Evolutionary conservation across 1,140 invertebrate species (phyloP), one percentile per base, ranked within the genome.

Genomic region (Olivierus martensii): DNA sequence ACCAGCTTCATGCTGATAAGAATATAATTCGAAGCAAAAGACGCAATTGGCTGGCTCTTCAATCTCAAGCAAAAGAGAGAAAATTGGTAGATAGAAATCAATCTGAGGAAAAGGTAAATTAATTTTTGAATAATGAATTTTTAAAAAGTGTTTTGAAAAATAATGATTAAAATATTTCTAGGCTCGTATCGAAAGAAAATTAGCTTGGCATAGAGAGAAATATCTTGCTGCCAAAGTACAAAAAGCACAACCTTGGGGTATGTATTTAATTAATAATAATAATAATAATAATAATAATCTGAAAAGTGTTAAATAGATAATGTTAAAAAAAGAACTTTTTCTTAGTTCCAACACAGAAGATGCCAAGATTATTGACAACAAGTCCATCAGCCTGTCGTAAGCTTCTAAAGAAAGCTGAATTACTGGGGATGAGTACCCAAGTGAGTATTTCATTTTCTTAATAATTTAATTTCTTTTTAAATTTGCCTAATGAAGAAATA

Each of bases 331-430:
- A n/a, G n/a, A n/a, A n/a, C n/a, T n/a, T n/a, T n/a, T n/a, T n/a
- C n/a, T 28, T 28, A 28, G 61, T 59, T 39, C 53, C 57, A 39
- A 61, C 87, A 4, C 87, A 94, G 67, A 95, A 95, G 71, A 87
- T 93, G 81, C 86, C 89, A 1, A 74, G 91, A 22, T 70, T 90
- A 57, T 67, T 97, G 42, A 89, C 86, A 28, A 93, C 88, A 1
- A 90, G 87, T 60, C 86, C 91, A 1, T 86, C 84, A 0, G 88
- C 88, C 2, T 85, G 88, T 67, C 78, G 82, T 19, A 80, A 82
- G 58, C 76, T 96, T 51, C 70, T 86, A 46, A 74, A 75, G 41
- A 96, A 96, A 72, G 87, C 90, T 0, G 84, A 87, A 66, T 71
- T 92, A 10, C 90, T 93, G 81, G 91, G 89, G 2, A 78, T 94